Evolutionary conservation across 37 sponge, comb jelly and placozoan species (phyloP).

Genomic region (Ephydatia muelleri): DNA sequence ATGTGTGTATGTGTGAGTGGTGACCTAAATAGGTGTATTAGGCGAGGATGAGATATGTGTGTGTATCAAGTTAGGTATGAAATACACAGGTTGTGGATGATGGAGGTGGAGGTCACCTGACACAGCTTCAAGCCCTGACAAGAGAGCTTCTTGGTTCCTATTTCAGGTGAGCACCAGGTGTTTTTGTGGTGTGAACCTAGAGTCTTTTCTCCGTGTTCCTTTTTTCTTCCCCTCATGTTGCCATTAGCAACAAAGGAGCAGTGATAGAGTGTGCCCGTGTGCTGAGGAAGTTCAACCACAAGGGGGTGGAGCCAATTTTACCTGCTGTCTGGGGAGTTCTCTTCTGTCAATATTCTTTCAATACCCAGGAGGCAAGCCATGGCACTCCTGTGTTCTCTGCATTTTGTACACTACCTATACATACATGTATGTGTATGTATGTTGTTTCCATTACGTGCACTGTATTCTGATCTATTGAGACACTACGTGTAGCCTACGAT

Average conservation of each 20-base stretch:
- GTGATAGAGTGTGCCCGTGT: constrained; percentile 12
- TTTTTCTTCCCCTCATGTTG: neutral
- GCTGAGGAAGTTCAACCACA: constrained; percentile 27
- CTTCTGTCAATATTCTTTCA: neutral
- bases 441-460: too few species aligned
- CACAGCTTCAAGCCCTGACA: constrained; percentile 2
- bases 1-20: too few species aligned
- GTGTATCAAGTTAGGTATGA: too few species aligned
- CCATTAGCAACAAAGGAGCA: neutral
- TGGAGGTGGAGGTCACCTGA: constrained; percentile 14
- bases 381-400: too few species aligned
- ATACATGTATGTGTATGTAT: too few species aligned
- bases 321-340: constrained; percentile 17
- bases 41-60: too few species aligned
- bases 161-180: neutral
- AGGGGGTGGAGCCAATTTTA: constrained; percentile 39
- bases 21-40: too few species aligned
- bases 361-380: neutral
- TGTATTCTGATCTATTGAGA: too few species aligned
- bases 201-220: neutral
- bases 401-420: too few species aligned
- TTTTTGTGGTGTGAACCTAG: neutral
- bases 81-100: constrained; percentile 45
- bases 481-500: too few species aligned
- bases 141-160: neutral